Evolutionary conservation across 2,888 invertebrate species (phyloP).

Genomic region (Ommatoiulus sabulosus): DNA sequence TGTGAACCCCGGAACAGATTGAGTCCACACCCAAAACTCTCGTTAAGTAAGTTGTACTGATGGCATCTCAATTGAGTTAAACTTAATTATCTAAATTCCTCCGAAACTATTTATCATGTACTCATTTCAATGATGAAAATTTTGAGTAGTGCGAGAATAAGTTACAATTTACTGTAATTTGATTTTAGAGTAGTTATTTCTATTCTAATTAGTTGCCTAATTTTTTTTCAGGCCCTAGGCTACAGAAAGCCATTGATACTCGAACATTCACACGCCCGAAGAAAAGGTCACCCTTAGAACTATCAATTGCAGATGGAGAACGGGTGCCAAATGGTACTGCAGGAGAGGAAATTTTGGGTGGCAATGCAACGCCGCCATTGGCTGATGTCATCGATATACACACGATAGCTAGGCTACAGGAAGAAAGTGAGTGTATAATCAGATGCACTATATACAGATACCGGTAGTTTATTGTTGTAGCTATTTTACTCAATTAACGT

Average conservation of each 20-base stretch:
- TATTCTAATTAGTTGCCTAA: background rate
- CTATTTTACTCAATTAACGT: constrained; percentile 22
- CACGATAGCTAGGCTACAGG: constrained; percentile 67
- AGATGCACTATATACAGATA: background rate
- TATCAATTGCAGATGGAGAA: constrained; percentile 50
- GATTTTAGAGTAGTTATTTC: no score
- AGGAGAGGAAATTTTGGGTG: constrained; percentile 4
- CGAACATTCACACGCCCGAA: constrained; percentile 67
- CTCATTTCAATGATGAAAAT: no score
- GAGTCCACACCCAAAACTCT: background rate
- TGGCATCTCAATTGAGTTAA: background rate
- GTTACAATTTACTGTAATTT: no score
- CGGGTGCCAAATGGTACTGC: background rate
- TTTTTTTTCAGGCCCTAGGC: background rate
- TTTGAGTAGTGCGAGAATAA: no score
- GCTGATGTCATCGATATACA: constrained; percentile 67
- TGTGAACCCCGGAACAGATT: background rate
- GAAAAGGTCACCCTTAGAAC: constrained; percentile 60
- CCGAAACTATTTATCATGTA: no score
- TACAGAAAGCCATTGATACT: constrained; percentile 63
- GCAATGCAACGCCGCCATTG: constrained; percentile 59
- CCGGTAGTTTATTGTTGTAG: background rate
- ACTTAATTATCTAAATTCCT: no score
- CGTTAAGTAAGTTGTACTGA: background rate
- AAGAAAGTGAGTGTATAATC: constrained; percentile 66